Evolutionary conservation across 1,140 invertebrate genomes (phyloP).

Genomic region (Anadara kagoshimensis): DNA sequence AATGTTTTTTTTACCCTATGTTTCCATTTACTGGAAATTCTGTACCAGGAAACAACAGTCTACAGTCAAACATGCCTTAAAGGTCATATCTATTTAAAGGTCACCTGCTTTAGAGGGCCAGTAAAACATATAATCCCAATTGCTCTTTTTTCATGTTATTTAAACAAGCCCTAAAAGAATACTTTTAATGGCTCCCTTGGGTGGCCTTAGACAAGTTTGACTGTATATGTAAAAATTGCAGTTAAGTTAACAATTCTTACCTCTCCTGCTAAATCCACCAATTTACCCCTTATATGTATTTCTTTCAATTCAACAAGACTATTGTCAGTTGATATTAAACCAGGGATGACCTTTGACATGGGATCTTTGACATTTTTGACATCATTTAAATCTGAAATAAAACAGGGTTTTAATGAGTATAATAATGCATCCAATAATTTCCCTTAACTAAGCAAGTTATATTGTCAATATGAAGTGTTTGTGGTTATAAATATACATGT

Average conservation of each 20-base stretch:
- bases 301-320: constrained; percentile 62
- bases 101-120: too few species aligned
- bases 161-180: too few species aligned
- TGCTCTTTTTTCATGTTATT: too few species aligned
- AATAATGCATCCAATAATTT: neutral
- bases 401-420: neutral
- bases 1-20: too few species aligned
- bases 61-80: too few species aligned
- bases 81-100: too few species aligned
- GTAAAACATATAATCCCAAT: too few species aligned
- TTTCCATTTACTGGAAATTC: too few species aligned
- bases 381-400: constrained; percentile 45
- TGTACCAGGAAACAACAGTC: too few species aligned
- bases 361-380: constrained; percentile 60
- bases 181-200: too few species aligned
- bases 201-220: constrained; percentile 60
- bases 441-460: neutral
- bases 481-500: too few species aligned
- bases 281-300: constrained; percentile 69
- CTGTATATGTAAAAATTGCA: neutral
- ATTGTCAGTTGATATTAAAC: constrained; percentile 56
- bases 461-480: too few species aligned
- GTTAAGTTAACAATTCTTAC: constrained; percentile 37
- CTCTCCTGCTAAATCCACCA: constrained; percentile 72
- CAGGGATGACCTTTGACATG: constrained; percentile 62